Evolutionary conservation across 2,113 vertebrate genomes (phyloP).

Genomic region (Centrocercus urophasianus): DNA sequence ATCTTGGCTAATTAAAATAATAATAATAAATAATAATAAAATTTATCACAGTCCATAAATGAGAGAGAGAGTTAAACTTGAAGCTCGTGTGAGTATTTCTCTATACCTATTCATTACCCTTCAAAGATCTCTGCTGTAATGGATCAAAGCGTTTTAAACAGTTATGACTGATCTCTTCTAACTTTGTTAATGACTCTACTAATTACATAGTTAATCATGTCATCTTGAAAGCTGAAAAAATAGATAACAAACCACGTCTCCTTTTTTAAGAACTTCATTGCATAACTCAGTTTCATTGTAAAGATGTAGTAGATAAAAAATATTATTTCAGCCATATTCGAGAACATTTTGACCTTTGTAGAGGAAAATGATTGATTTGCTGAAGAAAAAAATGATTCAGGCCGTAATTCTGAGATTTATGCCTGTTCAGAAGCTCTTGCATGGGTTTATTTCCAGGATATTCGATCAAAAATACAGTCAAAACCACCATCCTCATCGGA

Average conservation of each 20-base stretch:
- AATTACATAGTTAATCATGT: slow-evolving; percentile 69
- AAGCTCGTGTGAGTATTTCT: neutral
- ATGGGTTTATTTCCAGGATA: neutral
- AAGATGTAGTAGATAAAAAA: neutral
- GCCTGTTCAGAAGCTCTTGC: neutral
- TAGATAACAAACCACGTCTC: neutral
- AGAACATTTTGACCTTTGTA: neutral
- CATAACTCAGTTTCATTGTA: neutral
- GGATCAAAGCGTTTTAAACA: slow-evolving; percentile 8
- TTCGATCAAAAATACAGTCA: neutral
- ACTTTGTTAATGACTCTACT: slow-evolving; percentile 41
- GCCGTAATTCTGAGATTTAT: neutral
- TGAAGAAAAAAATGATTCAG: neutral
- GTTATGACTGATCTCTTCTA: slow-evolving; percentile 22
- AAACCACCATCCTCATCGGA: neutral
- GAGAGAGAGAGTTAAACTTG: neutral
- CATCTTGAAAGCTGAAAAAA: slow-evolving; percentile 42
- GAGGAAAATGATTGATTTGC: neutral
- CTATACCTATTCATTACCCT: slow-evolving; percentile 29
- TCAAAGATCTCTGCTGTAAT: slow-evolving; percentile 19
- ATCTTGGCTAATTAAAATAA: neutral
- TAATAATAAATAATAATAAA: too few relatives aligned
- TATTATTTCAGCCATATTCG: neutral
- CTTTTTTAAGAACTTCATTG: neutral
- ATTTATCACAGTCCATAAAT: neutral